Conservation (phyloP, 2,888 invertebrate genomes). For the Orthosia gracilis region DNA sequence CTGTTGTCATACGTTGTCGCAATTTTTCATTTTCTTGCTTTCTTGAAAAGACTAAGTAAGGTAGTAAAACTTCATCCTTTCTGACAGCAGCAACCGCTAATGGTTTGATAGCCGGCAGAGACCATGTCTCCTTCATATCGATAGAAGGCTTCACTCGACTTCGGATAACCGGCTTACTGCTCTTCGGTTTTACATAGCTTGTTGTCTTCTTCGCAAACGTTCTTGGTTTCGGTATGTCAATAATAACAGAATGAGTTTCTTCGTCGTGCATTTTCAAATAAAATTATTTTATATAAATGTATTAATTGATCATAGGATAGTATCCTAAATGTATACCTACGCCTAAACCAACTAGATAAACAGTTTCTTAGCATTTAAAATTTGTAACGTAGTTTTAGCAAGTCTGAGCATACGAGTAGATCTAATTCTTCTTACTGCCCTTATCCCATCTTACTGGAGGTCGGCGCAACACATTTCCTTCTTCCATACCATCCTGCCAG, state of each 20-base stretch:
- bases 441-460: too few relatives aligned
- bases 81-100: conserved; percentile 69
- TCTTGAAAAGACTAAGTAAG: conserved; percentile 77
- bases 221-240: conserved; percentile 73
- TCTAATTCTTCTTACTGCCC: too few relatives aligned
- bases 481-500: too few relatives aligned
- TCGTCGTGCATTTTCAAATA: conserved; percentile 65
- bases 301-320: background rate
- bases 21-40: conserved; percentile 71
- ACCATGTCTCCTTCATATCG: conserved; percentile 65
- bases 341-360: conserved; percentile 70
- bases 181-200: conserved; percentile 52
- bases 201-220: conserved; percentile 50
- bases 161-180: conserved; percentile 51
- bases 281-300: background rate
- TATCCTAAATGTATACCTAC: conserved; percentile 14
- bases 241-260: conserved; percentile 69
- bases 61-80: conserved; percentile 75
- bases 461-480: too few relatives aligned
- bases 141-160: conserved; percentile 61
- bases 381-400: background rate
- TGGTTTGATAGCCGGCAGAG: conserved; percentile 69
- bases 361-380: conserved; percentile 13
- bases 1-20: conserved; percentile 70
- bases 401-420: background rate